Base-by-base conservation (phyloP, 2,797 vertebrate genomes). In the Acanthurus tractus region DNA sequence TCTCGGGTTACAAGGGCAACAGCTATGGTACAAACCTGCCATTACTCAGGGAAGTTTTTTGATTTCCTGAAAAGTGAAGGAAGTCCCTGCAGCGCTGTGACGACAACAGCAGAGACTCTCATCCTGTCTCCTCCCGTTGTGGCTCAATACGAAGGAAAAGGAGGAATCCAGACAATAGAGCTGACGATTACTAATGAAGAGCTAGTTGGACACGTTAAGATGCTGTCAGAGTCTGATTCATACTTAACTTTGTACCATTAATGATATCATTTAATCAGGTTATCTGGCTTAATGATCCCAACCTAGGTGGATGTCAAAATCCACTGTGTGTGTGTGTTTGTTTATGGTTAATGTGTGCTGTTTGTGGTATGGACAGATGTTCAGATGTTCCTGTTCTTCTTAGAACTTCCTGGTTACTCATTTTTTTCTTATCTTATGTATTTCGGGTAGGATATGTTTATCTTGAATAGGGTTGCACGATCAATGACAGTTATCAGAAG, bases 81-180 rank as follows among this genome's bases (percentile, higher is more conserved):
- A 94, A 93, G 84, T 91, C 68, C 78, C 88, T 36, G 45, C 65
- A 74, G 87, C 75, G 53, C 76, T 8, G 44, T 92, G 90, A 91
- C 83, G 77, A 76, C 86, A 89, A 68, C 84, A 71, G 66, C 85
- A 38, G 68, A 81, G 57, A 57, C 76, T 78, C 88, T 86, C 86
- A 87, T 91, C 90, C 89, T 86, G 89, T 90, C 83, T 86, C 84
- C 89, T 85, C 63, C 79, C 84, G 84, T 81, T 90, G 88, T 92
- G 58, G 84, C 87, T 56, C 23, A 12, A 3, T 29, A 68, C 29
- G 53, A 70, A 72, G 79, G 82, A 85, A 86, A 68, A 73, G 61
- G 53, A 82, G 50, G 79, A 78, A 85, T 75, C 57, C 64, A 72
- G 88, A 86, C 89, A 90, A 82, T 74, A 55, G 66, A 59, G 18